Evolutionary conservation across 2,888 invertebrate genomes (phyloP).

Genomic region (Rhagium mordax): DNA sequence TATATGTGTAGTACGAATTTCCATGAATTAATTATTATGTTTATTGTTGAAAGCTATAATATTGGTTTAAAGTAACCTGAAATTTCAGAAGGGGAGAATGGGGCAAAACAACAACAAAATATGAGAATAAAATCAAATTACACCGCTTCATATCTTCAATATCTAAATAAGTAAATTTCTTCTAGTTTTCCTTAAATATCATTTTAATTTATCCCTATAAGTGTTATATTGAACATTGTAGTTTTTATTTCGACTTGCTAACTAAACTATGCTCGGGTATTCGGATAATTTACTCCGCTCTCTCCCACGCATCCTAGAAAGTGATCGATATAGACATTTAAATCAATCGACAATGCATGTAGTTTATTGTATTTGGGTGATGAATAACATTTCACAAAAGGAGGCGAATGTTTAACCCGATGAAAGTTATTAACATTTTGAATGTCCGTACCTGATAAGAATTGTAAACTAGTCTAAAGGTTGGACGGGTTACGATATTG

Average conservation of each 20-base stretch:
- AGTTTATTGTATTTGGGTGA: slow-evolving; percentile 26
- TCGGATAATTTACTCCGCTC: neutral
- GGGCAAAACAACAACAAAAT: neutral
- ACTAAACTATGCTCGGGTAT: too few species aligned
- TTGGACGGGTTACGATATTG: neutral
- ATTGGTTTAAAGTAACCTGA: neutral
- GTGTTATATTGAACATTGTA: too few species aligned
- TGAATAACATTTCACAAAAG: slow-evolving; percentile 25
- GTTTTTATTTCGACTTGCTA: too few species aligned
- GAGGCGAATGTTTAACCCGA: slow-evolving; percentile 23
- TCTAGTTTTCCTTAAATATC: too few species aligned
- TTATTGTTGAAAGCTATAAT: neutral
- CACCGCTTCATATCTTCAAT: too few species aligned
- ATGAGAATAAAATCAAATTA: neutral
- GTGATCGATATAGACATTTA: slow-evolving; percentile 32
- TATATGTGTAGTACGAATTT: slow-evolving; percentile 2
- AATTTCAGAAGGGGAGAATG: neutral
- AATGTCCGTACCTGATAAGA: slow-evolving; percentile 16
- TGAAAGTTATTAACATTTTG: slow-evolving; percentile 27
- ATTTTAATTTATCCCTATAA: too few species aligned
- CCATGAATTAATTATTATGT: slow-evolving; percentile 7
- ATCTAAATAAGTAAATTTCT: too few species aligned
- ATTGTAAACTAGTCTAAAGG: slow-evolving; percentile 8
- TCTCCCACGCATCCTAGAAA: slow-evolving; percentile 13
- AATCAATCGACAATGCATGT: slow-evolving; percentile 18